phyloP scores from a whole-genome alignment of 2,113 vertebrate genomes.

The Uropsilus gracilis region DNA sequence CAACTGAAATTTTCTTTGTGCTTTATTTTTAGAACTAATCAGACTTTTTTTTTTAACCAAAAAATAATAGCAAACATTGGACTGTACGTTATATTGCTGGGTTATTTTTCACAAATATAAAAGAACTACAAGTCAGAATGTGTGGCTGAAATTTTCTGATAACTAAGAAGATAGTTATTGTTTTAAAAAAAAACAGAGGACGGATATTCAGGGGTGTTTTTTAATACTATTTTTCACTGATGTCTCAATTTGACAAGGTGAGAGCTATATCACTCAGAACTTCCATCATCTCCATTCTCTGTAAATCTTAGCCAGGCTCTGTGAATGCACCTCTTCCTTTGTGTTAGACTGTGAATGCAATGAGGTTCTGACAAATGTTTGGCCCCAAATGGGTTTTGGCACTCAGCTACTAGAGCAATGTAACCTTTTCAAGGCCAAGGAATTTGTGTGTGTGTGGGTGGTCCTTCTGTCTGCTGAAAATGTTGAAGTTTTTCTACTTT shows the following conservation, averaged over 20 bases:
- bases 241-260: not conserved
- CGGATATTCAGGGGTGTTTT: not conserved
- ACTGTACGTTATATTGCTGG: slow-evolving; percentile 28
- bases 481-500: slow-evolving; percentile 34
- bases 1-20: slow-evolving; percentile 25
- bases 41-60: slow-evolving; percentile 59
- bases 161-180: not conserved
- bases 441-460: slow-evolving; percentile 49
- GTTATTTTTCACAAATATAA: slow-evolving; percentile 43
- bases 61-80: slow-evolving; percentile 57
- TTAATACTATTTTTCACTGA: not conserved
- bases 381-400: slow-evolving; percentile 56
- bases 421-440: slow-evolving; percentile 65
- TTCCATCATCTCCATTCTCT: not conserved
- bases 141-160: not conserved
- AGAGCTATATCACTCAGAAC: not conserved
- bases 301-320: not conserved
- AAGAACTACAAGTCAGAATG: not conserved
- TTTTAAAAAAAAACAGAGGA: not conserved
- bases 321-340: not conserved
- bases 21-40: slow-evolving; percentile 73
- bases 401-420: not conserved
- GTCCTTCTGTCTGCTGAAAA: slow-evolving; percentile 49
- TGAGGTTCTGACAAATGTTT: slow-evolving; percentile 26
- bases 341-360: not conserved